Conservation (phyloP, 2,113 vertebrate species). For the Nerophis lumbriciformis region DNA sequence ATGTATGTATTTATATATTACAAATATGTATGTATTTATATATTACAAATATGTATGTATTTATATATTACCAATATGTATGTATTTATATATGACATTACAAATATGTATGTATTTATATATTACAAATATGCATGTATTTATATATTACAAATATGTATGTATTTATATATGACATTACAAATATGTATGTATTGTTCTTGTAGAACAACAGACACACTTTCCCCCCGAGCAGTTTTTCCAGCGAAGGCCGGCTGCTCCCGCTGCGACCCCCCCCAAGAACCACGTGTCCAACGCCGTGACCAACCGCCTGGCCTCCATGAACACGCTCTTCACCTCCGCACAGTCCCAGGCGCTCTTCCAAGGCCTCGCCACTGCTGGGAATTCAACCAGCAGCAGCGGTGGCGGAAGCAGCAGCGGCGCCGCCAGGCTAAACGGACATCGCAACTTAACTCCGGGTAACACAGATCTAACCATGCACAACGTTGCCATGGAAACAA, state of each 20-base stretch:
- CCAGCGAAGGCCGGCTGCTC: conserved; percentile 58
- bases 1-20: too few species aligned
- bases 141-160: too few species aligned
- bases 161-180: too few species aligned
- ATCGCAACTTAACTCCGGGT: conserved; percentile 59
- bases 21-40: too few species aligned
- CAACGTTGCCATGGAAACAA: background rate
- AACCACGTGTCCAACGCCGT: conserved; percentile 51
- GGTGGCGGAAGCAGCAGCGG: conserved; percentile 33
- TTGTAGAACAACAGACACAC: conserved; percentile 64
- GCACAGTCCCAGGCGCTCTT: conserved; percentile 60
- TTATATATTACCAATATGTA: too few species aligned
- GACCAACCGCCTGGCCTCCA: conserved; percentile 59
- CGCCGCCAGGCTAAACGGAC: conserved; percentile 56
- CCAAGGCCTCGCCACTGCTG: conserved; percentile 54
- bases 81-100: too few species aligned
- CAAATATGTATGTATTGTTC: conserved; percentile 1
- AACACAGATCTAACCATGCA: conserved; percentile 6
- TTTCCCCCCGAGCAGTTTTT: conserved; percentile 62
- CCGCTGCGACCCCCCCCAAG: conserved; percentile 55
- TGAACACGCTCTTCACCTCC: conserved; percentile 63
- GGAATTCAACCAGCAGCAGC: conserved; percentile 36
- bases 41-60: too few species aligned
- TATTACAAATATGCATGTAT: too few species aligned
- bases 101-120: too few species aligned